Conservation (phyloP, 2,888 invertebrate genomes). For the Caenorhabditis sinica region DNA sequence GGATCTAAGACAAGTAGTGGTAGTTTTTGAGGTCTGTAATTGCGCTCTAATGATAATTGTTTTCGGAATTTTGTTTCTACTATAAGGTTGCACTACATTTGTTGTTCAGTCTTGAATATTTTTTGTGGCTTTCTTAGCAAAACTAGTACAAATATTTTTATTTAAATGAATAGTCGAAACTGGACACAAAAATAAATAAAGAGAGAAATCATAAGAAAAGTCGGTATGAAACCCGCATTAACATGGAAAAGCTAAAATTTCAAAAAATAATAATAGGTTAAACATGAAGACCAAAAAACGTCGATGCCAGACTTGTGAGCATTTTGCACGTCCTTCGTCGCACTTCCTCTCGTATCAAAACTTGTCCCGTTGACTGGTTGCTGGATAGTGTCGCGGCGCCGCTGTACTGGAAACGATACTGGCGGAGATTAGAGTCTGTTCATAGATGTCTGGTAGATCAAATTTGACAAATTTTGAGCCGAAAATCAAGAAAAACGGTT, state of each 20-base stretch:
- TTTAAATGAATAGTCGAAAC: no score
- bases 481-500: no score
- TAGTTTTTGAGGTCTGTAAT: not conserved
- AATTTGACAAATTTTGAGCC: no score
- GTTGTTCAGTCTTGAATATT: no score
- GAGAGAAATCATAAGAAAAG: not conserved
- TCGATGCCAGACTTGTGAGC: conserved; percentile 33
- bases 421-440: no score
- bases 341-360: conserved; percentile 27
- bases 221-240: not conserved
- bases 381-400: conserved; percentile 48
- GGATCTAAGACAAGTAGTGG: no score
- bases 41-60: not conserved
- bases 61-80: no score
- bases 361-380: conserved; percentile 39
- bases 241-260: not conserved
- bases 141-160: no score
- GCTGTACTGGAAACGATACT: conserved; percentile 35
- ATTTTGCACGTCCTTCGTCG: conserved; percentile 40
- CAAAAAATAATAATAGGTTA: conserved; percentile 12
- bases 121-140: no score
- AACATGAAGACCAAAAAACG: conserved; percentile 45
- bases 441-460: not conserved
- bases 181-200: no score
- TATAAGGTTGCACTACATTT: no score